Conservation (phyloP, 2,888 invertebrate genomes). For the Ferdinandea cuprea region DNA sequence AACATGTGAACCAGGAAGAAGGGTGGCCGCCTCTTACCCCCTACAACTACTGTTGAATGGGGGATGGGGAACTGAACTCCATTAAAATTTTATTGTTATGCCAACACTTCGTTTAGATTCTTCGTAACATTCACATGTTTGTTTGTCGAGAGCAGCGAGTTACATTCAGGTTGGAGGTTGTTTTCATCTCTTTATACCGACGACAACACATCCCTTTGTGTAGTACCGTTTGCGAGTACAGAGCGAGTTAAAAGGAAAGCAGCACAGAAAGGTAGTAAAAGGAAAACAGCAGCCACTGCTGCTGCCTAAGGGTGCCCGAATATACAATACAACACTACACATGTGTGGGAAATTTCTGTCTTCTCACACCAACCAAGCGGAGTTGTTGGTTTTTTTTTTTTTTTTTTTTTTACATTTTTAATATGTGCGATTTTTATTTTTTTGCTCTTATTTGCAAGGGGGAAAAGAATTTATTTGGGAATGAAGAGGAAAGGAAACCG, state of each 20-base stretch:
- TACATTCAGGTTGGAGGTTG: constrained; percentile 1
- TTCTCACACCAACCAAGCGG: background rate
- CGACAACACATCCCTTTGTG: constrained; percentile 24
- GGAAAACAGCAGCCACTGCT: too few species aligned
- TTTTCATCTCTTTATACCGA: constrained; percentile 15
- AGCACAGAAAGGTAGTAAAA: background rate
- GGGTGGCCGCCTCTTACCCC: background rate
- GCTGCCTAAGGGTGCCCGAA: constrained; percentile 53
- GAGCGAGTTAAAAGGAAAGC: constrained; percentile 10
- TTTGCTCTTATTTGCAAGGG: constrained; percentile 30
- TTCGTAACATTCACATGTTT: constrained; percentile 36
- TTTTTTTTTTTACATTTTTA: constrained; percentile 47
- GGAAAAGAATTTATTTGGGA: constrained; percentile 51
- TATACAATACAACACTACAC: constrained; percentile 62
- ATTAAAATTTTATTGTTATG: constrained; percentile 72
- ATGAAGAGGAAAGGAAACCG: constrained; percentile 31
- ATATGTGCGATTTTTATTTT: constrained; percentile 45
- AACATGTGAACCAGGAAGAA: constrained; percentile 47
- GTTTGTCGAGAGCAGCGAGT: constrained; percentile 15
- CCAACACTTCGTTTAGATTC: constrained; percentile 52
- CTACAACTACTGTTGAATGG: background rate
- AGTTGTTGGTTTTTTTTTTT: too few species aligned
- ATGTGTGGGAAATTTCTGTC: constrained; percentile 57
- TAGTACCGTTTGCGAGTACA: background rate
- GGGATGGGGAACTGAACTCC: constrained; percentile 41